Percentiles rank a stretch among this genome's conserved stretches.
Conservation (phyloP, 2,113 vertebrate genomes). For the Brachirus orientalis region DNA sequence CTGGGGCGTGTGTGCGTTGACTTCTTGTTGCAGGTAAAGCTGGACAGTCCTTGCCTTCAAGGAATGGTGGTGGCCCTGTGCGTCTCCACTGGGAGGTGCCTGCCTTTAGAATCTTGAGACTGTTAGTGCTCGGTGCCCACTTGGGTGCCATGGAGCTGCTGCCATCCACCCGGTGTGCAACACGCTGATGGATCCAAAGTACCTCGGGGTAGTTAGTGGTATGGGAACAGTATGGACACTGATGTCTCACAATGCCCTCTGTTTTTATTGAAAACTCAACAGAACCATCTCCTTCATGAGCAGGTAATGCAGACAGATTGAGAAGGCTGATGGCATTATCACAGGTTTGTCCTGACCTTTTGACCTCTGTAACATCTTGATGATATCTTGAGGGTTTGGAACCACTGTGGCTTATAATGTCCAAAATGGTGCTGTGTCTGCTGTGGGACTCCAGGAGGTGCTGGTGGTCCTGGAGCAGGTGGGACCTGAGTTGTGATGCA, state of each 20-base stretch:
- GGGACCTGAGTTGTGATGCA: conserved; percentile 69
- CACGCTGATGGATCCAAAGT: conserved; percentile 94
- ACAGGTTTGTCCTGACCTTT: conserved; percentile 35
- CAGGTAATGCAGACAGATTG: conserved; percentile 65
- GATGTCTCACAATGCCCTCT: conserved; percentile 85
- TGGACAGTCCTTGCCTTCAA: conserved; percentile 93
- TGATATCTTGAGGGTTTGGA: neutral
- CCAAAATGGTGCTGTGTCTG: conserved; percentile 48
- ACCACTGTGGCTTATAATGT: conserved; percentile 60
- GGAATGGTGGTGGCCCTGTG: conserved; percentile 91
- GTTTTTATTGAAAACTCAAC: conserved; percentile 59
- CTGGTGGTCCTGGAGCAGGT: conserved; percentile 71
- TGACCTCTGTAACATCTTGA: conserved; percentile 32
- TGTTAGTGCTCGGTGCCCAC: conserved; percentile 86
- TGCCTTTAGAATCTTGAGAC: conserved; percentile 82
- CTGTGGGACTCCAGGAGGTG: conserved; percentile 58
- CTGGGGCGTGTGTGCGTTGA: conserved; percentile 87
- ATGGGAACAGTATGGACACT: conserved; percentile 91
- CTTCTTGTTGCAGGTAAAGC: conserved; percentile 85
- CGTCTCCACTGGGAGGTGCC: conserved; percentile 83
- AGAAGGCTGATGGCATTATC: conserved; percentile 57
- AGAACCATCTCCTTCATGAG: neutral
- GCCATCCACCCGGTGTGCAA: conserved; percentile 91
- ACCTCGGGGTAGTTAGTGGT: conserved; percentile 93
- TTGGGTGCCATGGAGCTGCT: conserved; percentile 85